Conservation (phyloP, 2,113 vertebrate species). For the Sisor rabdophorus region DNA sequence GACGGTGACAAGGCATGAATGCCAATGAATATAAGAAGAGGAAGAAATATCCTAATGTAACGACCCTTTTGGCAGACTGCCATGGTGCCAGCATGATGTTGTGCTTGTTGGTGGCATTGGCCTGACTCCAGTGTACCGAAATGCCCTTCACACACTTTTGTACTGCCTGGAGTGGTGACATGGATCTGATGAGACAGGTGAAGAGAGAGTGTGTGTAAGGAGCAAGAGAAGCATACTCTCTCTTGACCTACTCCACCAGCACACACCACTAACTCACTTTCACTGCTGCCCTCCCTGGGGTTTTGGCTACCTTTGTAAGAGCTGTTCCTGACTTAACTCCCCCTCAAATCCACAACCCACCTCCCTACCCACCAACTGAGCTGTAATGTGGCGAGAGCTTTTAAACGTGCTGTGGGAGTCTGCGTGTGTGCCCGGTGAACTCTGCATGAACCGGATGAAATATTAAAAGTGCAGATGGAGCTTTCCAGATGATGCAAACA, state of each 20-base stretch:
- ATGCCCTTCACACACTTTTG: slow-evolving; percentile 84
- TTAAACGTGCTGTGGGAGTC: slow-evolving; percentile 60
- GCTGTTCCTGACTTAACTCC: slow-evolving; percentile 74
- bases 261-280: slow-evolving; percentile 68
- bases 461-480: slow-evolving; percentile 99
- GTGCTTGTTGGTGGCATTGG: slow-evolving; percentile 60
- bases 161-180: slow-evolving; percentile 88
- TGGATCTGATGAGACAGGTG: slow-evolving; percentile 92
- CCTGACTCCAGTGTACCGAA: slow-evolving; percentile 74
- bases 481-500: slow-evolving; percentile 95
- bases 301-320: slow-evolving; percentile 75
- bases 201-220: slow-evolving; percentile 68
- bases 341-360: no score
- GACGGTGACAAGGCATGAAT: slow-evolving; percentile 25
- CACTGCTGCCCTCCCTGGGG: slow-evolving; percentile 71
- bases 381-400: slow-evolving; percentile 85
- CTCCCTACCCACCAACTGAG: slow-evolving; percentile 60
- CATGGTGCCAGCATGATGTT: neutral
- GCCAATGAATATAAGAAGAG: slow-evolving; percentile 29
- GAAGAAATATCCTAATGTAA: neutral
- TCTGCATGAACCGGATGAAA: slow-evolving; percentile 97
- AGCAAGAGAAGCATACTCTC: slow-evolving; percentile 77
- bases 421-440: slow-evolving; percentile 78
- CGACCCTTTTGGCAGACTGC: neutral
- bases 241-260: slow-evolving; percentile 10